These are phyloP conservation scores for Spisula subtruncata DNA, from an alignment of 2,888 invertebrate genomes.

Conservation along the genomic window DNA sequence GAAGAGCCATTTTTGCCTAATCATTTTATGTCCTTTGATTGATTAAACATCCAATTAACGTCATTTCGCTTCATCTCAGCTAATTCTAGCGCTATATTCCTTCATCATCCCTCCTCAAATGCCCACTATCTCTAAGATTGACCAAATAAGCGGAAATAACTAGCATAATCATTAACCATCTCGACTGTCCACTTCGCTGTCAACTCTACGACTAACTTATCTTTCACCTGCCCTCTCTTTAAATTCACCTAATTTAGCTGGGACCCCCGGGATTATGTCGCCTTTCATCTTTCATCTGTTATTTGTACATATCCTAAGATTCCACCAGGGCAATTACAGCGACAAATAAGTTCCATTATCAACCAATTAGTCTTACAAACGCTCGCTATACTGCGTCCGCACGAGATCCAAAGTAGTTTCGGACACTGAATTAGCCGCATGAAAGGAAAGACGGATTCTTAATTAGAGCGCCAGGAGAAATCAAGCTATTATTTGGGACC, in stretches of 20 bases:
- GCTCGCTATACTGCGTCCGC: constrained; percentile 52
- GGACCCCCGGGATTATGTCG: constrained; percentile 66
- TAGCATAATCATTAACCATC: constrained; percentile 40
- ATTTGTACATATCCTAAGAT: constrained; percentile 59
- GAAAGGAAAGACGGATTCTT: constrained; percentile 66
- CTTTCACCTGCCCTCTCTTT: constrained; percentile 51
- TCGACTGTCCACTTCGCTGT: constrained; percentile 23
- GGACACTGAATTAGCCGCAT: constrained; percentile 70
- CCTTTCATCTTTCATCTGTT: constrained; percentile 69
- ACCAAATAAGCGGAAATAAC: constrained; percentile 46
- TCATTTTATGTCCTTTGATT: constrained; percentile 23
- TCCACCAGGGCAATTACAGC: constrained; percentile 68
- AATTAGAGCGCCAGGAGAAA: constrained; percentile 64
- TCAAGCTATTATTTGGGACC: constrained; percentile 44
- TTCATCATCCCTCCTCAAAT: constrained; percentile 20
- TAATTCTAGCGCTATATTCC: constrained; percentile 31
- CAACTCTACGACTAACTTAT: constrained; percentile 24
- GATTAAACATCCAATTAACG: constrained; percentile 31
- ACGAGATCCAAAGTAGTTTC: constrained; percentile 56
- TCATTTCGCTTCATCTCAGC: constrained; percentile 26
- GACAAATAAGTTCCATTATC: constrained; percentile 73
- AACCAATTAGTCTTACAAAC: constrained; percentile 63
- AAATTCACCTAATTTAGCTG: constrained; percentile 49
- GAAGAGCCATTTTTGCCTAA: constrained; percentile 3
- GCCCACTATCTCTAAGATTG: constrained; percentile 21